These are phyloP conservation scores for Trissolcus japonicus DNA, from an alignment of 2,888 invertebrate species.

Conservation along the genomic window DNA sequence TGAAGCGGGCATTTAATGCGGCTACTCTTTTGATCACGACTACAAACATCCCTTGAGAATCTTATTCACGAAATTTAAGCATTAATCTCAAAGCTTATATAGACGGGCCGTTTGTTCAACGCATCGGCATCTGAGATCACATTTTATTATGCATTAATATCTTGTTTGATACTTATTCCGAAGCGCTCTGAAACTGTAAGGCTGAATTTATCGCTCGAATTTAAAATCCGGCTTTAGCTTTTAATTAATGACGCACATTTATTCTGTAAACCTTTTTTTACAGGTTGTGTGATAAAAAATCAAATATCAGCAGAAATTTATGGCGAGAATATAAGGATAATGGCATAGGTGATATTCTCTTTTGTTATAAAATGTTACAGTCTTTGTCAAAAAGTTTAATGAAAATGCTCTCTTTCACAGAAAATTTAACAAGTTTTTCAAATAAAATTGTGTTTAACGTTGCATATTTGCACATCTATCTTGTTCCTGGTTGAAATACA, in stretches of 20 bases:
- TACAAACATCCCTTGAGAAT: slow-evolving; percentile 39
- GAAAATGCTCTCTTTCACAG: neutral
- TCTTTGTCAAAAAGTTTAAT: too few species aligned
- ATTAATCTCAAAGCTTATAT: slow-evolving; percentile 18
- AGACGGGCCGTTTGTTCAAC: slow-evolving; percentile 10
- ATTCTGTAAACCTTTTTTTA: slow-evolving; percentile 6
- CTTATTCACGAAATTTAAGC: slow-evolving; percentile 18
- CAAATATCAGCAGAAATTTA: neutral
- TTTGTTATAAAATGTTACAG: too few species aligned
- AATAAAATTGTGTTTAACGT: slow-evolving; percentile 11
- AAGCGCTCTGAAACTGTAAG: neutral
- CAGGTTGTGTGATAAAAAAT: neutral
- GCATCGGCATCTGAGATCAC: neutral
- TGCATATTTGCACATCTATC: slow-evolving; percentile 34
- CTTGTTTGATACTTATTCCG: neutral
- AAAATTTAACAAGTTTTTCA: neutral
- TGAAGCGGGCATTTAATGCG: slow-evolving; percentile 18
- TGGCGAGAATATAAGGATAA: too few species aligned
- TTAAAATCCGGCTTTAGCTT: neutral
- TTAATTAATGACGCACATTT: slow-evolving; percentile 9
- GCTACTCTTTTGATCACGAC: slow-evolving; percentile 39
- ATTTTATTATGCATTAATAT: slow-evolving; percentile 8
- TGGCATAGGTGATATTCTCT: too few species aligned
- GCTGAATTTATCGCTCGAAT: neutral
- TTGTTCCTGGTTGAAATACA: slow-evolving; percentile 44